Percentiles rank a stretch among this genome's conserved stretches.
Evolutionary conservation across 2,888 invertebrate species (phyloP).

Genomic region (Lymantria dispar): DNA sequence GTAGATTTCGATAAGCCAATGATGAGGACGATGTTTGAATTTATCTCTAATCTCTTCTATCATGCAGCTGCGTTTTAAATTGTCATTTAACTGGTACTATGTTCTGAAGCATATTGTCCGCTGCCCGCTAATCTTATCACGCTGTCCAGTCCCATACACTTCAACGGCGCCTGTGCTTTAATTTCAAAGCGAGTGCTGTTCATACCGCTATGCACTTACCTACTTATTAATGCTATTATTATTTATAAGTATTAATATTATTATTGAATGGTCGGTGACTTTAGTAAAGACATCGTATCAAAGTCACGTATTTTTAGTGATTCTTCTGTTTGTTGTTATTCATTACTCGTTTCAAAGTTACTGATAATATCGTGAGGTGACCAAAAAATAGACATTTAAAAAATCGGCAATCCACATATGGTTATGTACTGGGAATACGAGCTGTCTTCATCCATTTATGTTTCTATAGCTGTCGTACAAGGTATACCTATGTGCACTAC

Average conservation of each 20-base stretch:
- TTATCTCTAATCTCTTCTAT: too few relatives aligned
- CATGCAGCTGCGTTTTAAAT: too few relatives aligned
- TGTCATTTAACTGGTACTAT: too few relatives aligned
- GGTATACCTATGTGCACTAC: too few relatives aligned
- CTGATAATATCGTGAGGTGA: too few relatives aligned
- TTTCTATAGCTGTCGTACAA: too few relatives aligned
- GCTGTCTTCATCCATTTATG: too few relatives aligned
- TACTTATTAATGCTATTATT: neutral
- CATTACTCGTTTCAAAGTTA: neutral
- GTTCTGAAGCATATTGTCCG: neutral
- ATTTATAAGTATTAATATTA: neutral
- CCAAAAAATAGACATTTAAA: too few relatives aligned
- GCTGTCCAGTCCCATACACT: conserved; percentile 4
- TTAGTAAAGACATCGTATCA: neutral
- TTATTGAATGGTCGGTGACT: neutral
- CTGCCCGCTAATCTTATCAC: conserved; percentile 6
- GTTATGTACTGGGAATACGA: too few relatives aligned
- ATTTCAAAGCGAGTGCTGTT: conserved; percentile 27
- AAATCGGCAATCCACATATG: too few relatives aligned
- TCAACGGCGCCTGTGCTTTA: conserved; percentile 35
- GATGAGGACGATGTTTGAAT: too few relatives aligned
- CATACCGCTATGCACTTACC: conserved; percentile 3
- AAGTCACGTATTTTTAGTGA: neutral
- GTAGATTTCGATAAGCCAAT: too few relatives aligned
- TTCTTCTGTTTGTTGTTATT: neutral